Evolutionary conservation across 2,113 vertebrate species (phyloP), one percentile per base, ranked within the genome.

Genomic region (Apeltes quadracus): DNA sequence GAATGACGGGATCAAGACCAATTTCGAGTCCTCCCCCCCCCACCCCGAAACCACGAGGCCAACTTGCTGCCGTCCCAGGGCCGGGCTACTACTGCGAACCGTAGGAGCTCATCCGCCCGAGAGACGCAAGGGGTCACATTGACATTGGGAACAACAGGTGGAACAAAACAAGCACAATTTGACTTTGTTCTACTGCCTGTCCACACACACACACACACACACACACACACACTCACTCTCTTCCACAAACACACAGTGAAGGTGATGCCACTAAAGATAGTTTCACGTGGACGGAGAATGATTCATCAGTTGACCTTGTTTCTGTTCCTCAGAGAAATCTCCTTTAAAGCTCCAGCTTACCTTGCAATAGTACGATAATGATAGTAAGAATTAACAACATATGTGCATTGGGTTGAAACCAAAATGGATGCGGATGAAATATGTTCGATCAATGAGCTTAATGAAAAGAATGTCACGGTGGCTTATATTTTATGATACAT

Each of bases 301-400:
- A 89, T 90, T 91, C 73, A 88, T 84, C 84, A 83, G 88, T 76
- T 89, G 80, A 91, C 89, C 89, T 91, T 87, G 82, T 84, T 75
- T 78, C 58, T 41, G 71, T 68, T 84, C 58, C 76, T 69, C 74
- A 72, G 72, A 77, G 62, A 90, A 82, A 75, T 70, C 76, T 75
- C 41, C 51, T 72, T 59, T 58, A 44, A 79, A 79, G 59, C 72
- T 23, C 15, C 58, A 38, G 20, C 44, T 12, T 51, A 51, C 55
- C 72, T 76, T 84, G 68, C 56, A 57, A 56, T 16, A 36, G 39
- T 3, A 7, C 44, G 39, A 67, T 18, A 39, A 22, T 9, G 13
- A 25, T 6, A 4, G 9, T 25, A 46, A 78, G 54, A 81, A 84
- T 75, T 80, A 71, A 57, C 64, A 67, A 70, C 65, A 77, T 5